These are phyloP conservation scores for Brachirus orientalis DNA, from an alignment of 2,113 vertebrate genomes.

Conservation along the genomic window DNA sequence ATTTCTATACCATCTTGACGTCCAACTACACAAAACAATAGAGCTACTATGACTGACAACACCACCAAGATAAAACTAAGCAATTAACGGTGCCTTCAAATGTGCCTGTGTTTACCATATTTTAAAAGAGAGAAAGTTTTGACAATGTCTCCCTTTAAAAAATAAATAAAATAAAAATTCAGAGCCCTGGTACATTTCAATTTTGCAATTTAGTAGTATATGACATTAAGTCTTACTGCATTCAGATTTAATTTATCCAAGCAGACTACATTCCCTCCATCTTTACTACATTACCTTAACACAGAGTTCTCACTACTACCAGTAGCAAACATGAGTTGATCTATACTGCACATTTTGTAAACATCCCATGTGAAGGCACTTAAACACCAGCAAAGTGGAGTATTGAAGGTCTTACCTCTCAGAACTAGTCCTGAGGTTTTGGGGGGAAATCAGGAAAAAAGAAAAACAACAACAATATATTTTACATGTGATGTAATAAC, in stretches of 20 bases:
- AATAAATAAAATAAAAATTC: too few species aligned
- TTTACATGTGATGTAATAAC: slow-evolving; percentile 1
- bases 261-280: too few species aligned
- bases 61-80: slow-evolving; percentile 17
- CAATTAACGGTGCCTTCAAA: background rate
- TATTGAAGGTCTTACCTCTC: slow-evolving; percentile 72
- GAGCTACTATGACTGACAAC: slow-evolving; percentile 13
- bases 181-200: too few species aligned
- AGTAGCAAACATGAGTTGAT: too few species aligned
- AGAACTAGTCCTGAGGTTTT: slow-evolving; percentile 67
- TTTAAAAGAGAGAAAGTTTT: too few species aligned
- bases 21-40: background rate
- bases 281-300: background rate
- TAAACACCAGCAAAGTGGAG: slow-evolving; percentile 14
- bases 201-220: too few species aligned
- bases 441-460: slow-evolving; percentile 51
- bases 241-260: too few species aligned
- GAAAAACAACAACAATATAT: slow-evolving; percentile 32
- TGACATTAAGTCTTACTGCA: too few species aligned
- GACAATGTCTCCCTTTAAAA: too few species aligned
- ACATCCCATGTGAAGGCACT: background rate
- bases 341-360: background rate
- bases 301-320: too few species aligned
- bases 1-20: background rate
- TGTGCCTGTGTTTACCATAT: background rate